Percentiles rank a stretch among this genome's conserved stretches.
phyloP scores from a whole-genome alignment of 2,888 invertebrate genomes.

The Fragum sueziense region DNA sequence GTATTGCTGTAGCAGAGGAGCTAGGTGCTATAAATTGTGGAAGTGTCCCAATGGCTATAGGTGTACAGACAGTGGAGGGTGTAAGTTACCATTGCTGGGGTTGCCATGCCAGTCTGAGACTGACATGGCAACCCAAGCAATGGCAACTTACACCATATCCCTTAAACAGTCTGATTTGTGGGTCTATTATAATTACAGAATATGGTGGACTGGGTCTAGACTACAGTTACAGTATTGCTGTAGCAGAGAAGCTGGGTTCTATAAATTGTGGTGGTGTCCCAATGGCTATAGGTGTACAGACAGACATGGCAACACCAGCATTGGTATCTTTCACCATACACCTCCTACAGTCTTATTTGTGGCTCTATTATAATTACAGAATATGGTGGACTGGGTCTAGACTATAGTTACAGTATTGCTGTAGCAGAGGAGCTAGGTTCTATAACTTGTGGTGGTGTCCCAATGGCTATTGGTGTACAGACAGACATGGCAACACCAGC shows the following conservation, averaged over 20 bases:
- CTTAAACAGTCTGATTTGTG: too few species aligned
- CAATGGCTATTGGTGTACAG: conserved; percentile 84
- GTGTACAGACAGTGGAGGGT: conserved; percentile 85
- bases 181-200: neutral
- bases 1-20: conserved; percentile 84
- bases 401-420: conserved; percentile 84
- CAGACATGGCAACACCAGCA: conserved; percentile 85
- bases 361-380: conserved; percentile 76
- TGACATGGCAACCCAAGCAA: too few species aligned
- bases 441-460: conserved; percentile 84
- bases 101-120: too few species aligned
- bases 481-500: conserved; percentile 85
- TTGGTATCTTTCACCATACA: conserved; percentile 74
- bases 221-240: conserved; percentile 84
- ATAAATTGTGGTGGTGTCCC: conserved; percentile 84
- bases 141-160: too few species aligned
- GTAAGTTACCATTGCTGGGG: too few species aligned
- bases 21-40: conserved; percentile 84
- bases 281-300: conserved; percentile 84
- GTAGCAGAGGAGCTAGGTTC: conserved; percentile 84
- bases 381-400: conserved; percentile 83
- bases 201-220: conserved; percentile 83
- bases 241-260: conserved; percentile 84
- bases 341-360: neutral
- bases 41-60: conserved; percentile 83